These are phyloP conservation scores for Gnathonemus longibarbis DNA, from an alignment of 2,113 vertebrate genomes.

Conservation along the genomic window DNA sequence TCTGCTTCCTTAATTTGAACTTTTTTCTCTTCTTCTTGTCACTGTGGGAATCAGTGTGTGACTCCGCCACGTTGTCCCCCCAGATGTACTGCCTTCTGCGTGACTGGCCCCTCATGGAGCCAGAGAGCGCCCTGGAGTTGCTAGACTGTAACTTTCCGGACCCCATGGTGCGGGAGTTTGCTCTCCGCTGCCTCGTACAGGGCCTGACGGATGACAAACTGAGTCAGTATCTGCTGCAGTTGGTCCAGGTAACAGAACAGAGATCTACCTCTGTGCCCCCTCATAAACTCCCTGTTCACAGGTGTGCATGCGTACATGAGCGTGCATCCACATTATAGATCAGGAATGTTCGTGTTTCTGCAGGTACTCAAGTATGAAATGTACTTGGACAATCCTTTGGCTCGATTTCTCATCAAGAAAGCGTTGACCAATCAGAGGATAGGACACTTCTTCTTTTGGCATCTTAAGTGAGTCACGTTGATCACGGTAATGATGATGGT, in stretches of 20 bases:
- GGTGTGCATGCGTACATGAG: neutral
- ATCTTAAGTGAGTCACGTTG: constrained; percentile 44
- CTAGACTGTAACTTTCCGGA: constrained; percentile 59
- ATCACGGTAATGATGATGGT: neutral
- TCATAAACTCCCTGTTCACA: neutral
- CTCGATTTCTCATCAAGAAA: constrained; percentile 57
- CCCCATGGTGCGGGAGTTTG: constrained; percentile 52
- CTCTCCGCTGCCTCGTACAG: constrained; percentile 51
- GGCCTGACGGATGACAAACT: constrained; percentile 54
- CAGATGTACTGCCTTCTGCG: constrained; percentile 56
- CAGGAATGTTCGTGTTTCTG: constrained; percentile 4
- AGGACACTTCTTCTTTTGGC: constrained; percentile 58
- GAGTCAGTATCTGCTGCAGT: constrained; percentile 55
- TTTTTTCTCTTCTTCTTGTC: neutral
- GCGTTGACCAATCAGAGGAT: constrained; percentile 56
- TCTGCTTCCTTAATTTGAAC: neutral
- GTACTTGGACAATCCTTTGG: constrained; percentile 55
- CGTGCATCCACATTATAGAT: neutral
- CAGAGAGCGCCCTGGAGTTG: constrained; percentile 51
- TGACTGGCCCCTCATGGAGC: constrained; percentile 55
- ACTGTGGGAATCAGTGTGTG: neutral
- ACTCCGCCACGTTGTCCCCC: neutral
- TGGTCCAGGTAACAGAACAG: constrained; percentile 47
- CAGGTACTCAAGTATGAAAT: constrained; percentile 59
- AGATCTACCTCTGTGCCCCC: neutral